These are phyloP conservation scores for Thamnaconus septentrionalis DNA, from an alignment of 2,113 vertebrate species.

Conservation along the genomic window DNA sequence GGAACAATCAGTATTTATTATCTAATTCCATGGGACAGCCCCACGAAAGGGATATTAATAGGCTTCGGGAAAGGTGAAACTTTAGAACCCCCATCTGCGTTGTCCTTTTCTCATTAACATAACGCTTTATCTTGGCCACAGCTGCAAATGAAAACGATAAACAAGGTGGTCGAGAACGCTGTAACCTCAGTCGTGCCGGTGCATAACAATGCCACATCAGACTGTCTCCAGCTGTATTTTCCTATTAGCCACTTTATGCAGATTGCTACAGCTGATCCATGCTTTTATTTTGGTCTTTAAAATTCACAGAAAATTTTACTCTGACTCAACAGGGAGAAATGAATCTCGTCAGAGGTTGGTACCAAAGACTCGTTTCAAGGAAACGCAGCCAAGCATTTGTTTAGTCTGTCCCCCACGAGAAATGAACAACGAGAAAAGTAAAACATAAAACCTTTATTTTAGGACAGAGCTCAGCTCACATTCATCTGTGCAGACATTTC, in stretches of 20 bases:
- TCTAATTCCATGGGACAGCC: no score
- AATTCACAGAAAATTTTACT: no score
- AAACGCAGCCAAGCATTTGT: background rate
- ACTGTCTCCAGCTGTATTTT: background rate
- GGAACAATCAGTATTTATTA: no score
- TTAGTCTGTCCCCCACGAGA: background rate
- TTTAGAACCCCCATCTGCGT: no score
- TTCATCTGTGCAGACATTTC: conserved; percentile 60
- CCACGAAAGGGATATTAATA: no score
- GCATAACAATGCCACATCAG: background rate
- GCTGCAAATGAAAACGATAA: no score
- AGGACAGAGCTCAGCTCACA: conserved; percentile 42
- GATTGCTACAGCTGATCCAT: background rate
- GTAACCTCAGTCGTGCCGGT: background rate
- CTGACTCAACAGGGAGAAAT: no score
- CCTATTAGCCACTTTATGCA: background rate
- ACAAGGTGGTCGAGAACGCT: no score
- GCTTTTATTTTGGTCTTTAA: background rate
- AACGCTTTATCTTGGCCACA: no score
- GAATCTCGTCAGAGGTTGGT: background rate
- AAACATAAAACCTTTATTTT: conserved; percentile 59
- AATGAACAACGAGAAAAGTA: conserved; percentile 14
- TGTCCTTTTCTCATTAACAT: no score
- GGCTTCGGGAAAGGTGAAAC: no score
- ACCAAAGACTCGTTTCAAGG: background rate